These are phyloP conservation scores for Macrophya alboannulata DNA, from an alignment of 2,888 invertebrate genomes.

Conservation along the genomic window DNA sequence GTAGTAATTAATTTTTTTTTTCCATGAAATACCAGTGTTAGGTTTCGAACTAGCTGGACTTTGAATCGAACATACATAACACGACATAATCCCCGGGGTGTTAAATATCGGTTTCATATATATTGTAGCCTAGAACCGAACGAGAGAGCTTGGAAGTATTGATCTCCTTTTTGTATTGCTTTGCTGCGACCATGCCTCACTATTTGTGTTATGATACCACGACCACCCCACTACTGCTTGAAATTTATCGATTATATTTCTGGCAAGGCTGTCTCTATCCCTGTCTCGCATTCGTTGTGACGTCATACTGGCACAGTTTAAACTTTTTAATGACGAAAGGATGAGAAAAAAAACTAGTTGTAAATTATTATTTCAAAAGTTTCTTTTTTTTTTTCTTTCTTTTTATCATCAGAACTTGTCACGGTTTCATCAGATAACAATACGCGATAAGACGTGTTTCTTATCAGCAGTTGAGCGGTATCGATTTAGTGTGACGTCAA, in stretches of 20 bases:
- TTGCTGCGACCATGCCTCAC: slow-evolving; percentile 37
- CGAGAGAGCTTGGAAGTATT: slow-evolving; percentile 31
- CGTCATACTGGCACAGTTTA: slow-evolving; percentile 21
- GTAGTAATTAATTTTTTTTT: not conserved
- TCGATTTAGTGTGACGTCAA: slow-evolving; percentile 18
- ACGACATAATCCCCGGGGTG: not conserved
- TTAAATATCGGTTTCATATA: not conserved
- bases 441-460: not conserved
- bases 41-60: not conserved
- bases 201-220: slow-evolving; percentile 48
- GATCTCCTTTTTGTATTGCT: slow-evolving; percentile 15
- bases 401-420: not conserved
- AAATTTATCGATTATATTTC: slow-evolving; percentile 50
- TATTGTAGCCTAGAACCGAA: not conserved
- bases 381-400: not conserved
- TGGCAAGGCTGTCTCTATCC: not conserved
- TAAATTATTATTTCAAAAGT: not conserved
- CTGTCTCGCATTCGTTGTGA: not conserved
- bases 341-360: not conserved
- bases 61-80: not conserved
- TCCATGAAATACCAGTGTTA: not conserved
- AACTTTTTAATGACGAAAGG: not conserved
- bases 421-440: not conserved
- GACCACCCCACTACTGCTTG: not conserved
- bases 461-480: not conserved